Percentiles rank a stretch among this genome's conserved stretches.
Evolutionary conservation across 2,113 vertebrate genomes (phyloP).

Genomic region (Nematolebias whitei): DNA sequence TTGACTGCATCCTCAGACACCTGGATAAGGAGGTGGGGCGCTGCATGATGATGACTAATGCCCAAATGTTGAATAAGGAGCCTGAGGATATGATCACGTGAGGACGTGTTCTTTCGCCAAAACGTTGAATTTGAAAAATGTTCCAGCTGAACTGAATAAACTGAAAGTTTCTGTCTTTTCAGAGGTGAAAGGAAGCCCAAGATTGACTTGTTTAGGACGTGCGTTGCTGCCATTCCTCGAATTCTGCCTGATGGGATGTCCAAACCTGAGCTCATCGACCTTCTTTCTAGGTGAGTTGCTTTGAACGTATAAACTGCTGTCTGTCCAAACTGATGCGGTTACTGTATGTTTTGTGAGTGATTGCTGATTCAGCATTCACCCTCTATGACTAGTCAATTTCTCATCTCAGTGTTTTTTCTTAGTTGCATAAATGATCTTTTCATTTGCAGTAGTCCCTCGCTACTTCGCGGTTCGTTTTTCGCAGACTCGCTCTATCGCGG

Average conservation of each 20-base stretch:
- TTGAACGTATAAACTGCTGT: neutral
- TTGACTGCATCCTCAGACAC: constrained; percentile 95
- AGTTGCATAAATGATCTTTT: no score
- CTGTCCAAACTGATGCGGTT: no score
- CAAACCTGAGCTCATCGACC: constrained; percentile 93
- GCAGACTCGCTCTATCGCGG: no score
- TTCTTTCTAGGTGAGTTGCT: constrained; percentile 77
- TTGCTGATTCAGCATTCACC: no score
- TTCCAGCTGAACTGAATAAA: neutral
- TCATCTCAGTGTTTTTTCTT: no score
- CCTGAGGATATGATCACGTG: constrained; percentile 99
- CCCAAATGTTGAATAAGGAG: constrained; percentile 97
- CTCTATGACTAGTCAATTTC: no score
- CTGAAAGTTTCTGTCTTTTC: constrained; percentile 15
- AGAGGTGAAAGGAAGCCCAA: constrained; percentile 98
- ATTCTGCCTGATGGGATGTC: constrained; percentile 97
- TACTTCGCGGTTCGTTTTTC: no score
- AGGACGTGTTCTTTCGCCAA: constrained; percentile 52
- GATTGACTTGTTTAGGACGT: constrained; percentile 96
- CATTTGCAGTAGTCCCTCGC: no score
- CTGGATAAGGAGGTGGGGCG: constrained; percentile 98
- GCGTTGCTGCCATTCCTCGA: constrained; percentile 95
- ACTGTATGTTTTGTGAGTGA: no score
- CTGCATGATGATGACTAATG: constrained; percentile 97
- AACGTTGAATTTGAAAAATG: neutral